Base-by-base conservation (phyloP, 2,888 invertebrate genomes). In the Drosophila silvestris region DNA sequence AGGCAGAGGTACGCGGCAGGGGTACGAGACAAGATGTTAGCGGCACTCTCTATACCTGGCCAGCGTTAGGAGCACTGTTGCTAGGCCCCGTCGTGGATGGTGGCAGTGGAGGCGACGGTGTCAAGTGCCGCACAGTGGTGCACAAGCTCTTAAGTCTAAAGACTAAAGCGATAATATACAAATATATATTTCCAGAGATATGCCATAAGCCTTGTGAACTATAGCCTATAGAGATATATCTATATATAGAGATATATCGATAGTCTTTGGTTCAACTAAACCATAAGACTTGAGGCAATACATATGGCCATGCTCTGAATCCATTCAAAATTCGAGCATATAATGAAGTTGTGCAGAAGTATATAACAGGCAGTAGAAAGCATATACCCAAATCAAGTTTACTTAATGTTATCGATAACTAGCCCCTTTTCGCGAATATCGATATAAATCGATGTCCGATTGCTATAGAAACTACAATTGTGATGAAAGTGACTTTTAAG, bases 41-140 rank as follows among this genome's bases (percentile, higher is more conserved):
- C 65, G 62, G 58, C 74, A 74, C 63, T 47, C 47, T 47, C 22
- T 16, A n/a, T 56, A 53, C 52, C 41, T 60, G 41, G 26, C 26
- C 47, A 70, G 51, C 50, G 60, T 61, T 59, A 47, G 22, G 16
- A 54, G 47, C 47, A 47, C 54, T 81, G 81, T 77, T 81, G 81
- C 81, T 68, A 81, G 63, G 77, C 64, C 60, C 74, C 32, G 44
- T 44, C 16, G 58, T 65, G 54, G 64, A 37, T 30, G 30, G 39
- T 28, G 28, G 19, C n/a, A 64, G 63, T 41, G 68, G 47, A 41
- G 35, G 80, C 70, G 65, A 61, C 61, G 81, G 82, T 87, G 81
- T 89, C 84, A 85, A 89, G 90, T 89, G 89, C 73, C 53, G 62
- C 70, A 77, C 82, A 85, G 80, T 84, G 82, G 70, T 1, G 1